phyloP scores from a whole-genome alignment of 2,797 vertebrate species.

The Microhierax caerulescens region DNA sequence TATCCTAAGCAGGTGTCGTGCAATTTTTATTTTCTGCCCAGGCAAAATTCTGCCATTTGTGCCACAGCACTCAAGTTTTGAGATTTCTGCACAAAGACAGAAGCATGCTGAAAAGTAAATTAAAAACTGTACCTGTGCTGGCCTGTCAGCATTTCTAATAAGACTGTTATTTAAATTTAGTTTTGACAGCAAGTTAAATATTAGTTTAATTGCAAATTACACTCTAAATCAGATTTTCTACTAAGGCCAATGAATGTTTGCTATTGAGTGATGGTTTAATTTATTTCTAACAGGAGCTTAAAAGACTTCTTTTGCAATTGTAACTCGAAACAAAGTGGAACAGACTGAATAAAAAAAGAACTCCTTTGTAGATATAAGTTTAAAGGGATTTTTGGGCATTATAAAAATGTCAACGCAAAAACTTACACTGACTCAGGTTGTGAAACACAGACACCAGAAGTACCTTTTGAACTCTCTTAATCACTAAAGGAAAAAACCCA shows the following conservation, averaged over 20 bases:
- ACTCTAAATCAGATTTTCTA: conserved; percentile 51
- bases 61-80: background rate
- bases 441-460: background rate
- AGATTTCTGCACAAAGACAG: background rate
- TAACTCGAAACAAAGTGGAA: conserved; percentile 29
- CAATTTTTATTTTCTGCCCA: background rate
- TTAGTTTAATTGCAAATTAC: conserved; percentile 68
- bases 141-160: background rate
- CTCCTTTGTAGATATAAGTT: background rate
- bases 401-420: background rate
- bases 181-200: conserved; percentile 59
- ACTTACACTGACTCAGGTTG: background rate
- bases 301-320: conserved; percentile 42
- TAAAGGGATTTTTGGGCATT: background rate
- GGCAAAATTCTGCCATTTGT: background rate
- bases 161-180: conserved; percentile 41
- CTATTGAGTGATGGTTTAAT: conserved; percentile 64
- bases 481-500: background rate
- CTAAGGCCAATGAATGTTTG: conserved; percentile 1
- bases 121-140: background rate
- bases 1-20: background rate
- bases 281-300: conserved; percentile 59
- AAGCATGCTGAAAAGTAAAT: background rate
- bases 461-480: background rate
- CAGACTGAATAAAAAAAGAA: background rate